Percentiles rank a stretch among this genome's conserved stretches.
These are phyloP conservation scores for Nematopogon swammerdamellus DNA, from an alignment of 2,888 invertebrate genomes.

Conservation along the genomic window DNA sequence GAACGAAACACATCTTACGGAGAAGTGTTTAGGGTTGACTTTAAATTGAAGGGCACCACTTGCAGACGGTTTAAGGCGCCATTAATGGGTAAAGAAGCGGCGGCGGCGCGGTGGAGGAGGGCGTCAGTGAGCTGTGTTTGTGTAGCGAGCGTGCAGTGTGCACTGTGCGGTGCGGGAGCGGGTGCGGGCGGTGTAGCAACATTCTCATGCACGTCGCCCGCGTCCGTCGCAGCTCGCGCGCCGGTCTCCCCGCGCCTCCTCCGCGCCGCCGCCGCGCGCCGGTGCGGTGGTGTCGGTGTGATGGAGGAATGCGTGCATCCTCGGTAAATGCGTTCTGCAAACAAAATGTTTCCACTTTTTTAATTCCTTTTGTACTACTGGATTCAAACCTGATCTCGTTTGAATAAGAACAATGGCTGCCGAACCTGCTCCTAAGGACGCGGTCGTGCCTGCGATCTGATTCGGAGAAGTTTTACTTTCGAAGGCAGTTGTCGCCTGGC, in stretches of 20 bases:
- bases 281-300: not conserved
- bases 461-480: not conserved
- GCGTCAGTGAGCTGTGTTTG: not conserved
- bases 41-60: constrained; percentile 24
- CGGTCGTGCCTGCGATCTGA: not conserved
- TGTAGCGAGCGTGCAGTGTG: constrained; percentile 27
- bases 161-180: too few relatives aligned
- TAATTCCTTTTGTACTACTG: not conserved
- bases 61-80: not conserved
- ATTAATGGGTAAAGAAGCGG: not conserved
- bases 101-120: not conserved
- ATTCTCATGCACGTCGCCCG: not conserved
- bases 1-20: constrained; percentile 21
- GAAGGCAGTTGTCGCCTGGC: not conserved
- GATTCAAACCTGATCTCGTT: not conserved
- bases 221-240: not conserved
- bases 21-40: constrained; percentile 45
- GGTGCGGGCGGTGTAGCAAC: not conserved
- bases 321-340: not conserved
- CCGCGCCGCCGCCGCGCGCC: too few relatives aligned
- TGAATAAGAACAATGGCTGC: not conserved
- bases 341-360: not conserved
- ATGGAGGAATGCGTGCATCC: not conserved
- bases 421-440: not conserved
- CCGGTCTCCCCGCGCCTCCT: too few relatives aligned